Base-by-base conservation (phyloP, 2,113 vertebrate genomes). In the Colaptes auratus region DNA sequence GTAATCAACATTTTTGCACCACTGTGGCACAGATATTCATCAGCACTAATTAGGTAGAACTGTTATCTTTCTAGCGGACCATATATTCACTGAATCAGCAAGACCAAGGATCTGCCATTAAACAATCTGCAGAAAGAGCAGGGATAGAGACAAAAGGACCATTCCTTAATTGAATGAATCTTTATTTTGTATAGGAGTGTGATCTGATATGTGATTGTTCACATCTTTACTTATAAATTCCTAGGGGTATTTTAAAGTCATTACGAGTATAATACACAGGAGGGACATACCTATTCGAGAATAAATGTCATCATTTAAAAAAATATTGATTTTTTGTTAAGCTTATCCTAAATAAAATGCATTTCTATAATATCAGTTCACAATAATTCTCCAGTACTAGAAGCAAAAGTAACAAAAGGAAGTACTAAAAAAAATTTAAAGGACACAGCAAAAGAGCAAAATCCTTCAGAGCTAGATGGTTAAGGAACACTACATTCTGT, bases 221-320 rank as follows among this genome's bases (percentile, higher is more conserved):
- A 42, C 27, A 72, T 88, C 79, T 84, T 94, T 91, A 74, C 80
- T 89, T 77, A 39, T 71, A 73, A 70, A 33, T 84, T 95, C 72
- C 46, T 48, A 39, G 25, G 28, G 23, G 15, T 73, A 52, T 30
- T 86, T 93, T 88, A 75, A 64, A 82, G 72, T 82, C 76, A 82
- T 94, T 94, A 92, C 6, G 30, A 93, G 53, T 91, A 83, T 84
- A 96, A 96, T 35, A 89, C 65, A 82, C 21, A 75, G n/a, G 35
- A 67, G 6, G 53, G 3, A 46, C 2, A 9, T 13, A 6, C 2
- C 8, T 8, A 88, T 91, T 96, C 78, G 76, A 92, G 83, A 67
- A 76, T 25, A 75, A 78, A 48, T 3, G 3, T 27, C 2, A 61
- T 42, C 7, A 64, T 92, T 90, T 92, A 82, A 42, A 78, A 93